Base-by-base conservation (phyloP, 2,797 vertebrate genomes). In the Acropternis orthonyx region DNA sequence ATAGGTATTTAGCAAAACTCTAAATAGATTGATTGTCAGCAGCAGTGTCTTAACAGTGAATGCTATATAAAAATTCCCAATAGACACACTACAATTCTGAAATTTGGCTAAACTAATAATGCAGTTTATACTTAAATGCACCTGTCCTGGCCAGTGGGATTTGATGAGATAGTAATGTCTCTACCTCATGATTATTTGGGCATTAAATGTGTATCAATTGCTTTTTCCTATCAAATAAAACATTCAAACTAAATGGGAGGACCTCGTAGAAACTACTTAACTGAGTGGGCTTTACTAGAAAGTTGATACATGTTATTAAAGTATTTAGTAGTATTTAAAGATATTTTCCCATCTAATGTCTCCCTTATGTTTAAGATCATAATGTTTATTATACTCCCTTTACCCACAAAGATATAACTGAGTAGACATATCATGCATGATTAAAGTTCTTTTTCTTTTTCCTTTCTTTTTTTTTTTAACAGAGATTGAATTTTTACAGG, bases 191-290 rank as follows among this genome's bases (percentile, higher is more conserved):
- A 87, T 51, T 85, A 51, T 7, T 88, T 63, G 59, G 17, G n/a
- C 32, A 32, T 88, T 89, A 92, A 61, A 12, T 71, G 20, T 46
- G 3, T 59, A 58, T 61, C 17, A 54, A 15, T n/a, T 67, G 2
- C 1, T 55, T 80, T 83, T 85, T 89, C 27, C 72, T 43, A 77
- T 7, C 36, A 74, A 93, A 95, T 81, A 67, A 78, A 88, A 90
- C 22, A 28, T 12, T 95, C n/a, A 74, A 61, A 95, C 46, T 52
- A 85, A 95, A 94, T 27, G 7, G 27, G 51, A 93, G 56, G 52
- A 94, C 73, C 44, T 93, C 86, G 90, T 43, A 94, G 36, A 93
- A 96, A 85, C 17, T 61, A n/a, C 23, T 91, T 89, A 95, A 62
- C 4, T 62, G 27, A 54, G 15, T 36, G 6, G 1, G 1, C 69